Evolutionary conservation across 2,797 vertebrate genomes (phyloP).

Genomic region (Martes flavigula): DNA sequence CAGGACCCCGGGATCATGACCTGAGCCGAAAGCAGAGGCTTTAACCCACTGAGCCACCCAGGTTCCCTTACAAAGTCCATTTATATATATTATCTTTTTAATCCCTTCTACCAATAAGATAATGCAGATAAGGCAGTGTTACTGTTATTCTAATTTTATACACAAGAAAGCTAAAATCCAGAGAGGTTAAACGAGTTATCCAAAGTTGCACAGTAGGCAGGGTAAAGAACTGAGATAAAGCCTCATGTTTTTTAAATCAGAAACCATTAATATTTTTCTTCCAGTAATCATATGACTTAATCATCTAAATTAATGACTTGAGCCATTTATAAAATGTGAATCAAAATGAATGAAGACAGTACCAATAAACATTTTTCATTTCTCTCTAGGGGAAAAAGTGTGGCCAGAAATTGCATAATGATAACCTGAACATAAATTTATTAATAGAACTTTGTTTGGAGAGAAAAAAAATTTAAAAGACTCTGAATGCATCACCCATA

Average conservation of each 20-base stretch:
- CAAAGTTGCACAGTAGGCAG: background rate
- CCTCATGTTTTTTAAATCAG: background rate
- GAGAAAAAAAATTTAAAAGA: background rate
- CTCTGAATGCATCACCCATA: background rate
- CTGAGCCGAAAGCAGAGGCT: too few relatives aligned
- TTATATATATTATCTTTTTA: background rate
- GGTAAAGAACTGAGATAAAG: background rate
- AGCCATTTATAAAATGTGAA: background rate
- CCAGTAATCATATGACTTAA: background rate
- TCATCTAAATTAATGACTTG: background rate
- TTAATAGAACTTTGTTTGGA: background rate
- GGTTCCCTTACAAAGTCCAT: background rate
- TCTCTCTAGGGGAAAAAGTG: background rate
- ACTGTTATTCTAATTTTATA: background rate
- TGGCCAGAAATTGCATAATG: background rate
- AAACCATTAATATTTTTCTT: background rate
- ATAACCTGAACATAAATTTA: background rate
- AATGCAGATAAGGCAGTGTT: background rate
- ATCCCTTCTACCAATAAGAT: background rate
- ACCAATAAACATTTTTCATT: background rate
- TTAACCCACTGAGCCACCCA: too few relatives aligned
- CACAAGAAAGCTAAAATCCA: background rate
- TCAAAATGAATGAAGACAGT: background rate
- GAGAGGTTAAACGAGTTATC: background rate
- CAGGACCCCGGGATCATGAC: too few relatives aligned